A percentile compares a stretch with the other conserved stretches of the same genome.
These are phyloP conservation scores for Platysteira castanea DNA, from an alignment of 2,113 vertebrate species.

Conservation along the genomic window DNA sequence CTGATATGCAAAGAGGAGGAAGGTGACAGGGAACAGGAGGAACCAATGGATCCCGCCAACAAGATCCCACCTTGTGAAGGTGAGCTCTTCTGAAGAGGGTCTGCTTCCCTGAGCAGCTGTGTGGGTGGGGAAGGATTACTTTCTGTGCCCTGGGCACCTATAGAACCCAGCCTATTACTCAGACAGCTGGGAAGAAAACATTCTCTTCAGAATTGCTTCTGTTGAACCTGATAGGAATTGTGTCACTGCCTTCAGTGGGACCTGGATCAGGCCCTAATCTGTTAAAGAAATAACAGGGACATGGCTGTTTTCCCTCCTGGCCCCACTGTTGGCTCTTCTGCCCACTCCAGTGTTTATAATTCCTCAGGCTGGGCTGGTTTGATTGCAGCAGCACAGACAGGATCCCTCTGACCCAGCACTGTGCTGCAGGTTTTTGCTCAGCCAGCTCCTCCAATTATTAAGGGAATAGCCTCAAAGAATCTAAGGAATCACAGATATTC, in stretches of 20 bases:
- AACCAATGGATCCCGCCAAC: neutral
- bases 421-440: neutral
- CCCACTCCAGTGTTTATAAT: neutral
- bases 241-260: neutral
- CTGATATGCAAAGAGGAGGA: neutral
- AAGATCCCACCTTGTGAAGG: neutral
- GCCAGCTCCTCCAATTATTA: conserved; percentile 15
- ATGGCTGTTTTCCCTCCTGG: neutral
- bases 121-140: neutral
- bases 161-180: neutral
- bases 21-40: neutral
- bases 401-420: neutral
- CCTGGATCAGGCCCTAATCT: neutral
- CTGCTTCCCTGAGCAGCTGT: neutral
- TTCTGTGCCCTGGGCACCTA: neutral
- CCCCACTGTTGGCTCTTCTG: neutral
- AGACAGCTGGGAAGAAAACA: neutral
- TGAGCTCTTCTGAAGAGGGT: neutral
- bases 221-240: neutral
- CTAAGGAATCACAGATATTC: conserved; percentile 66
- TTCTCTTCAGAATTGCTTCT: neutral
- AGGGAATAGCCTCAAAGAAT: conserved; percentile 56
- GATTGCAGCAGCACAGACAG: neutral
- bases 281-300: neutral
- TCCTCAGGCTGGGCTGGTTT: neutral